Conservation (phyloP, 2,113 vertebrate species). For the Pardalotus punctatus region DNA sequence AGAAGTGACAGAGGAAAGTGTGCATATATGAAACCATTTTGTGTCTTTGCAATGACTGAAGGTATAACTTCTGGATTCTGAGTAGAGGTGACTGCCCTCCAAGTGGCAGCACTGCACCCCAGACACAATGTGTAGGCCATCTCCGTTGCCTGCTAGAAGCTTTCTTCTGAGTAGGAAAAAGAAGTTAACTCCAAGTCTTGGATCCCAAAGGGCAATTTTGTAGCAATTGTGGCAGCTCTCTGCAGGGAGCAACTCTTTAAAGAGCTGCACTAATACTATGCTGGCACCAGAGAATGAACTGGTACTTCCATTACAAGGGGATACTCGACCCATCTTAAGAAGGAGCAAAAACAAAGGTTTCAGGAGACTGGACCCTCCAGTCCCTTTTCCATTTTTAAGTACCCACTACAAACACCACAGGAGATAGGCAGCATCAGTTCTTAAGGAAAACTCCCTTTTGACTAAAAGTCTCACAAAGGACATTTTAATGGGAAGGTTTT, state of each 20-base stretch:
- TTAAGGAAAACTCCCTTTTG: background rate
- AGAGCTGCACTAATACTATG: background rate
- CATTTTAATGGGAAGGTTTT: background rate
- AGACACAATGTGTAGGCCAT: fast-evolving
- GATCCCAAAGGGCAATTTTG: background rate
- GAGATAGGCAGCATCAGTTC: background rate
- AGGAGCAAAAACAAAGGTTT: background rate
- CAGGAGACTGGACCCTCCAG: background rate
- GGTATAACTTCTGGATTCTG: background rate
- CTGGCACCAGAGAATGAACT: background rate
- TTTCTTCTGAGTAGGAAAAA: background rate
- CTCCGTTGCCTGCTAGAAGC: background rate
- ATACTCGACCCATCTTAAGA: background rate
- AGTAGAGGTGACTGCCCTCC: background rate
- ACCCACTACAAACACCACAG: background rate
- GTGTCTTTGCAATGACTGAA: background rate
- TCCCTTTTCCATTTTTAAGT: background rate
- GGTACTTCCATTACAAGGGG: background rate
- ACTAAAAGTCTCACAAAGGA: background rate
- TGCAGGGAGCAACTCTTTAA: background rate
- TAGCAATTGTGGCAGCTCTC: background rate
- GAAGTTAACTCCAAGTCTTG: background rate
- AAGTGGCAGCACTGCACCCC: background rate
- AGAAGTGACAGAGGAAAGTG: background rate
- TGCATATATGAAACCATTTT: background rate